Percentiles rank a stretch among this genome's conserved stretches.
Evolutionary conservation across 1,140 invertebrate genomes (phyloP).

Genomic region (Samia ricini): DNA sequence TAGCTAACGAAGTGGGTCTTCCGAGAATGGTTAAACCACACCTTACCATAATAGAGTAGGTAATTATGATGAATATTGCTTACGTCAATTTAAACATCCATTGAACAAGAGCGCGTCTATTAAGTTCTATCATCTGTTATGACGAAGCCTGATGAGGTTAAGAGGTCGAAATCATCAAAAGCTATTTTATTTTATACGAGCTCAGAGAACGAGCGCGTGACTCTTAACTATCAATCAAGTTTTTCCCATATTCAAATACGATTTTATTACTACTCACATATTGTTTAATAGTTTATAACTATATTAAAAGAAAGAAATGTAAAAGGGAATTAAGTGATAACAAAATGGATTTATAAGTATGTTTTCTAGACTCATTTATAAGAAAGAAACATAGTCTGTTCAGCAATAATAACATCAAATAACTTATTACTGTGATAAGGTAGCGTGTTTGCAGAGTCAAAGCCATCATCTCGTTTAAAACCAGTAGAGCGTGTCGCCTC

Average conservation of each 20-base stretch:
- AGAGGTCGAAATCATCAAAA: slow-evolving; percentile 43
- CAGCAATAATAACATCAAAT: slow-evolving; percentile 20
- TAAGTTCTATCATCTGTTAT: slow-evolving; percentile 27
- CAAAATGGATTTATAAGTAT: neutral
- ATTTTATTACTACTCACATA: neutral
- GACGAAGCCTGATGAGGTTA: slow-evolving; percentile 28
- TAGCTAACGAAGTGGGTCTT: slow-evolving; percentile 27
- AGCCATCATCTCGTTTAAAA: slow-evolving; percentile 59
- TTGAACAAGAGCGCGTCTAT: slow-evolving; percentile 27
- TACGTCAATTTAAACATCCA: slow-evolving; percentile 24
- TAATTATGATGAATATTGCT: slow-evolving; percentile 8
- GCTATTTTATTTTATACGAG: neutral
- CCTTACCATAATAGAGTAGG: slow-evolving; percentile 9
- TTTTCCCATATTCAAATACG: slow-evolving; percentile 9
- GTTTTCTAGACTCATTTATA: neutral
- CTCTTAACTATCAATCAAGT: slow-evolving; percentile 34
- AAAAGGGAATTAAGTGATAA: too few species aligned
- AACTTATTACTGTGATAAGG: slow-evolving; percentile 24
- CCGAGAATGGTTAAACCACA: slow-evolving; percentile 37
- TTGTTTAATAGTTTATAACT: too few species aligned
- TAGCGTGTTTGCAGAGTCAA: slow-evolving; percentile 45
- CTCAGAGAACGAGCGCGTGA: slow-evolving; percentile 24
- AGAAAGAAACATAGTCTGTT: neutral
- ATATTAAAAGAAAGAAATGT: too few species aligned
- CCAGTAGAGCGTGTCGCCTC: slow-evolving; percentile 57